A percentile compares a stretch with the other conserved stretches of the same genome.
Conservation (phyloP, 2,888 invertebrate genomes). For the Drosophila buzzatii region DNA sequence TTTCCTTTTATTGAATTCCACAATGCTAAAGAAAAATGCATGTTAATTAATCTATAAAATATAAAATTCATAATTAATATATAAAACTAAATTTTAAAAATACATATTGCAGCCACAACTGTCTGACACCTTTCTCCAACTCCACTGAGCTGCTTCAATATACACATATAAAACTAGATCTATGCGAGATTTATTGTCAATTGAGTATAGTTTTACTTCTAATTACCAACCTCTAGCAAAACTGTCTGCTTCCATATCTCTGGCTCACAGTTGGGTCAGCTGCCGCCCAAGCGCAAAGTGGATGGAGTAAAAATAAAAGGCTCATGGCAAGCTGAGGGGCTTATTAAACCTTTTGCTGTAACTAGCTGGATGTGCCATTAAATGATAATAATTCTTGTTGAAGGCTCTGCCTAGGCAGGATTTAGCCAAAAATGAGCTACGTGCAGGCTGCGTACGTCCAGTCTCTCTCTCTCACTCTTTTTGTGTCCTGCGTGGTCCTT, state of each 20-base stretch:
- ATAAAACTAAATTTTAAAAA: too few relatives aligned
- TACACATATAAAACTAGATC: background rate
- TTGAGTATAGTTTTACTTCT: background rate
- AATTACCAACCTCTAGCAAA: background rate
- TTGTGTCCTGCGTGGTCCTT: slow-evolving; percentile 18
- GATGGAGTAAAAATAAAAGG: background rate
- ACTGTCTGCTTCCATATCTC: background rate
- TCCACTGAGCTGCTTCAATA: background rate
- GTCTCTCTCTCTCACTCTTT: too few relatives aligned
- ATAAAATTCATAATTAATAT: too few relatives aligned
- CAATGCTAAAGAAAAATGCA: too few relatives aligned
- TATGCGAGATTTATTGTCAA: background rate
- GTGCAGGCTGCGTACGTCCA: slow-evolving; percentile 16
- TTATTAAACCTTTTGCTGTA: slow-evolving; percentile 30
- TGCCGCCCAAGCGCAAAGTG: background rate
- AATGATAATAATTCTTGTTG: slow-evolving; percentile 71
- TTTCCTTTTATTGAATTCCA: too few relatives aligned
- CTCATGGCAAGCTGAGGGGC: slow-evolving; percentile 10
- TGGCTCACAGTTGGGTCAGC: slow-evolving; percentile 20
- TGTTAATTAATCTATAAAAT: too few relatives aligned
- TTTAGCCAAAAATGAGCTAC: slow-evolving; percentile 51
- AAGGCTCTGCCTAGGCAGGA: slow-evolving; percentile 35
- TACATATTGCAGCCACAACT: too few relatives aligned
- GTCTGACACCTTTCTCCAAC: background rate
- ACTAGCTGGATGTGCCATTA: slow-evolving; percentile 53